A percentile compares a stretch with the other conserved stretches of the same genome.
These are phyloP conservation scores for Andrena praecox DNA, from an alignment of 2,888 invertebrate species.

Conservation along the genomic window DNA sequence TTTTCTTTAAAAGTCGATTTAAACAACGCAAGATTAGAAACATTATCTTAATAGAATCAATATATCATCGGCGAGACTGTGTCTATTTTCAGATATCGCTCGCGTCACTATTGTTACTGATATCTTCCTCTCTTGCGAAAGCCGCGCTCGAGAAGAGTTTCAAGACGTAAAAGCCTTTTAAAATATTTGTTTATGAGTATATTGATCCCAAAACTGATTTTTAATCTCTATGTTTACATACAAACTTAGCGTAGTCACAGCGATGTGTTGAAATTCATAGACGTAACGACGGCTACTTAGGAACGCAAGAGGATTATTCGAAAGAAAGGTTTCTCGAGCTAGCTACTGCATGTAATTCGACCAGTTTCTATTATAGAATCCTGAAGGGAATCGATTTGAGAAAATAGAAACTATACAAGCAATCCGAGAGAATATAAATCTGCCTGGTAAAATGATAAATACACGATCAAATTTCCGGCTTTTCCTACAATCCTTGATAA, in stretches of 20 bases:
- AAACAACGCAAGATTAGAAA: slow-evolving; percentile 56
- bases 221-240: slow-evolving; percentile 71
- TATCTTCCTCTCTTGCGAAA: slow-evolving; percentile 8
- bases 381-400: slow-evolving; percentile 24
- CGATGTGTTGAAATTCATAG: slow-evolving; percentile 70
- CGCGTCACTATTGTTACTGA: slow-evolving; percentile 1
- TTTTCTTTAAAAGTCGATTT: slow-evolving; percentile 54
- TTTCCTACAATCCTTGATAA: slow-evolving; percentile 9
- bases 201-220: slow-evolving; percentile 78
- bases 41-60: slow-evolving; percentile 54
- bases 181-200: slow-evolving; percentile 53
- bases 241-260: slow-evolving; percentile 80
- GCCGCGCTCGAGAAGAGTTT: neutral
- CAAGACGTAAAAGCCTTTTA: slow-evolving; percentile 30
- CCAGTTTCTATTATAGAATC: slow-evolving; percentile 37
- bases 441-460: slow-evolving; percentile 28
- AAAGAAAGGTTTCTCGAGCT: slow-evolving; percentile 46
- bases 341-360: slow-evolving; percentile 45
- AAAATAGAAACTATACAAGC: slow-evolving; percentile 31
- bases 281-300: slow-evolving; percentile 66
- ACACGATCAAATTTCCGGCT: slow-evolving; percentile 53
- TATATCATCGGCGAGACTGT: slow-evolving; percentile 33
- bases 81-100: slow-evolving; percentile 7
- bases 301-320: slow-evolving; percentile 71
- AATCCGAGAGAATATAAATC: neutral